phyloP scores from a whole-genome alignment of 2,113 vertebrate species.

The Elaphurus davidianus region DNA sequence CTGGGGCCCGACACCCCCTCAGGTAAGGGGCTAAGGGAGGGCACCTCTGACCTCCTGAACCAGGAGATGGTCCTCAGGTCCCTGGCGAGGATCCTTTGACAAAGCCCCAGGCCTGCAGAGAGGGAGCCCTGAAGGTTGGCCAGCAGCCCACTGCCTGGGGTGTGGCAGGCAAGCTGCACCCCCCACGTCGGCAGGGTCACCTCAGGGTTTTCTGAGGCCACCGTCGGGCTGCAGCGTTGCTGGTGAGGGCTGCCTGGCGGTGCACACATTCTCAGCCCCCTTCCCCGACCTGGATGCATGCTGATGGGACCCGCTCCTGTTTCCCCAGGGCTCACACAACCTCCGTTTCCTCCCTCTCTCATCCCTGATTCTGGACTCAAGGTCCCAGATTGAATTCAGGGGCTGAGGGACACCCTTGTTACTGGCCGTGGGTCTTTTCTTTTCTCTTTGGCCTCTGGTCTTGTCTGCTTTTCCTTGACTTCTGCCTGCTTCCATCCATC shows the following conservation, averaged over 20 bases:
- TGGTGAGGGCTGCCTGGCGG: not conserved
- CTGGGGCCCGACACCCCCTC: slow-evolving; percentile 21
- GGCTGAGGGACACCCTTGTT: not conserved
- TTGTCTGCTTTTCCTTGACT: not conserved
- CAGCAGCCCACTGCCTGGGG: not conserved
- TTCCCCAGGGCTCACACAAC: not conserved
- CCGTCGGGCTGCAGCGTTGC: not conserved
- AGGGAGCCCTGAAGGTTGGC: not conserved
- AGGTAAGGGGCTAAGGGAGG: slow-evolving; percentile 54
- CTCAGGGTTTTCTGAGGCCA: not conserved
- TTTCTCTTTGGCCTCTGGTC: not conserved
- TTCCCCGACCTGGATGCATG: rapidly evolving
- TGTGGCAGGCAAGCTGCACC: not conserved
- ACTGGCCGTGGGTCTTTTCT: not conserved
- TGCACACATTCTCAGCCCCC: not conserved
- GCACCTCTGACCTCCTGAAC: not conserved
- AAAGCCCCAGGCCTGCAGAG: not conserved
- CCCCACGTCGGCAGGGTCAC: not conserved
- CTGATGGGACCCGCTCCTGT: not conserved
- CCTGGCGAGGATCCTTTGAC: not conserved
- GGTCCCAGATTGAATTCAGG: not conserved
- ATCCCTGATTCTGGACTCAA: not conserved
- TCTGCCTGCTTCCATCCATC: not conserved
- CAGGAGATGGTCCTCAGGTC: not conserved
- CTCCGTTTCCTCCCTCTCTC: not conserved